phyloP scores from a whole-genome alignment of 2,113 vertebrate genomes.

The Notechis scutatus region DNA sequence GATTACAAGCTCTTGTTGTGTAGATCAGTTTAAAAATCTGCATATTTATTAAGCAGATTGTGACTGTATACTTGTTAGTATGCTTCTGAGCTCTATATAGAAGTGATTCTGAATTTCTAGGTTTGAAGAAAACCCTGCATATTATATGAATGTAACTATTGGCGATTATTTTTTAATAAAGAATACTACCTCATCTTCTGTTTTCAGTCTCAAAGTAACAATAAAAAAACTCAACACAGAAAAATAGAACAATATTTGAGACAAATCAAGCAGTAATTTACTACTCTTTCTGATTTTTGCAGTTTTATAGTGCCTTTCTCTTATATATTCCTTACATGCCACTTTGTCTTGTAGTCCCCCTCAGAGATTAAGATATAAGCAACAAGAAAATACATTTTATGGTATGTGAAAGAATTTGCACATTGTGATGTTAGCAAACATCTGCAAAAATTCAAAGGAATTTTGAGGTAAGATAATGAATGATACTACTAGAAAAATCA shows the following conservation, averaged over 20 bases:
- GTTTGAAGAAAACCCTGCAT: constrained; percentile 7
- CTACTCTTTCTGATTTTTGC: constrained; percentile 44
- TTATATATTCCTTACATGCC: constrained; percentile 25
- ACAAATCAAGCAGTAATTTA: constrained; percentile 43
- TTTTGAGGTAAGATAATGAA: background rate
- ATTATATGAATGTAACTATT: constrained; percentile 37
- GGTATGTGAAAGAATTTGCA: background rate
- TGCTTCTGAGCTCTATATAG: background rate
- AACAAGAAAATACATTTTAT: constrained; percentile 4
- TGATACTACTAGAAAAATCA: background rate
- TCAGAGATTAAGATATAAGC: constrained; percentile 2
- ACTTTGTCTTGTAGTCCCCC: constrained; percentile 21
- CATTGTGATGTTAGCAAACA: background rate
- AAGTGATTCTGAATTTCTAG: background rate
- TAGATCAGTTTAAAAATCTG: background rate
- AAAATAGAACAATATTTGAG: constrained; percentile 34
- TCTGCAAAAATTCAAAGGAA: background rate
- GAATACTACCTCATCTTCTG: background rate
- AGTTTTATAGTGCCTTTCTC: constrained; percentile 36
- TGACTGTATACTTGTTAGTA: background rate
- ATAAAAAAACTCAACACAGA: background rate
- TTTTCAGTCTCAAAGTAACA: background rate
- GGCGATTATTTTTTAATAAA: constrained; percentile 38
- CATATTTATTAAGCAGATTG: background rate
- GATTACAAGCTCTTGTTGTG: background rate